Percentiles rank a stretch among this genome's conserved stretches.
phyloP scores from a whole-genome alignment of 2,113 vertebrate species.

The Formicarius rufipectus region DNA sequence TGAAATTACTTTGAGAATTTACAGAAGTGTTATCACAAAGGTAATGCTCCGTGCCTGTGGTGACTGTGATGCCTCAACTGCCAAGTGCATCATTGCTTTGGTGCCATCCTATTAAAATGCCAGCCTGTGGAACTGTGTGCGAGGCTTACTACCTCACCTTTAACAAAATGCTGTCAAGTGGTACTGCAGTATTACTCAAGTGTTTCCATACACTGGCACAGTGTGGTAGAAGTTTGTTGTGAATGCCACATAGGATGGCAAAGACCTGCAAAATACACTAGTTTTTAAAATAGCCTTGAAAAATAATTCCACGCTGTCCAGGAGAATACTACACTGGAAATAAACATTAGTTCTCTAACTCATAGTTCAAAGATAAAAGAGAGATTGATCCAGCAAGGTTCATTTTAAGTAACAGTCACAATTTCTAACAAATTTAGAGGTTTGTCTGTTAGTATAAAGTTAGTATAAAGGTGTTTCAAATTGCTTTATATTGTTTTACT shows the following conservation, averaged over 20 bases:
- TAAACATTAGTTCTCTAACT: not conserved
- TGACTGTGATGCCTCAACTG: rapidly evolving
- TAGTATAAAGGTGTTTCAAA: not conserved
- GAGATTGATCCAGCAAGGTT: not conserved
- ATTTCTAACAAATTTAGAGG: not conserved
- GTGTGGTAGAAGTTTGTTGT: not conserved
- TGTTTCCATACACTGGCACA: not conserved
- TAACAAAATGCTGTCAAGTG: not conserved
- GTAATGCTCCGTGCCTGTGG: not conserved
- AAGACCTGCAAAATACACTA: not conserved
- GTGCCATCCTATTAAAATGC: not conserved
- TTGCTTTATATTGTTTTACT: not conserved
- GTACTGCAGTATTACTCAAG: not conserved
- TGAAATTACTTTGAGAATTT: not conserved
- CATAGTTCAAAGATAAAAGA: not conserved
- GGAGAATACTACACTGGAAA: not conserved
- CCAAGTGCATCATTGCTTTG: not conserved
- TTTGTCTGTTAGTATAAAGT: not conserved
- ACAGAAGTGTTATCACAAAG: not conserved
- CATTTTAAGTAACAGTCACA: not conserved
- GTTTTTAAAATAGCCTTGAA: not conserved
- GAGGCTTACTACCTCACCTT: not conserved
- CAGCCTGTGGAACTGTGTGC: not conserved
- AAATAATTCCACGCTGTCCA: not conserved
- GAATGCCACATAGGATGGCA: not conserved